Evolutionary conservation across 2,888 invertebrate species (phyloP).

Genomic region (Papilio gigon): DNA sequence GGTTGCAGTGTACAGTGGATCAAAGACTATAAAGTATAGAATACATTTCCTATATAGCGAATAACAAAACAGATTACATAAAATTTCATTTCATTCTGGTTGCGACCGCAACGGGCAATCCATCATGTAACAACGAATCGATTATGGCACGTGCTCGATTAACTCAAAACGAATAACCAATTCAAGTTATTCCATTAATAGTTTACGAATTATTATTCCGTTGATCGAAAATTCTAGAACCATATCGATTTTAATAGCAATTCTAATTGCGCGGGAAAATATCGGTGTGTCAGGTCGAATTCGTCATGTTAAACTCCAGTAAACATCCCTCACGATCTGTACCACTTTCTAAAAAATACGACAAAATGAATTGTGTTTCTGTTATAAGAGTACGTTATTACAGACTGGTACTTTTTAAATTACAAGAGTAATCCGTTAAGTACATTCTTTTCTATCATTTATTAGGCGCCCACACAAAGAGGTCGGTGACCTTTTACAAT

Average conservation of each 20-base stretch:
- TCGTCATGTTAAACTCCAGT: not conserved
- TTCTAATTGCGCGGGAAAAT: no score
- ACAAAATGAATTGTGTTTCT: not conserved
- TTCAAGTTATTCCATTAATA: conserved; percentile 67
- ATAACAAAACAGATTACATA: not conserved
- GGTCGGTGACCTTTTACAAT: conserved; percentile 64
- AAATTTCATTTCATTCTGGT: conserved; percentile 8
- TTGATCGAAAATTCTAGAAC: not conserved
- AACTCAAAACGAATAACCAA: conserved; percentile 58
- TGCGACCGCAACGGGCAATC: conserved; percentile 50
- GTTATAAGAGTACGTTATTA: not conserved
- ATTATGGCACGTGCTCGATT: conserved; percentile 61
- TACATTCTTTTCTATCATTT: conserved; percentile 44
- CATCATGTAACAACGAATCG: conserved; percentile 66
- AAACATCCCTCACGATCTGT: not conserved
- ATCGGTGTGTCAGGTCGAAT: no score
- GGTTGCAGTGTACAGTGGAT: not conserved
- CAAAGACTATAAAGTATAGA: not conserved
- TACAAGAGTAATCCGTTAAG: conserved; percentile 8
- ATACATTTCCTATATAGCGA: not conserved
- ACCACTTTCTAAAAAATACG: not conserved
- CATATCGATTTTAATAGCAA: no score
- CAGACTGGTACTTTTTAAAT: conserved; percentile 7
- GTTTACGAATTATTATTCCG: conserved; percentile 57
- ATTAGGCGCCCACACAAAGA: conserved; percentile 52